These are phyloP conservation scores for Venturia canescens DNA, from an alignment of 1,140 invertebrate species.

Conservation along the genomic window DNA sequence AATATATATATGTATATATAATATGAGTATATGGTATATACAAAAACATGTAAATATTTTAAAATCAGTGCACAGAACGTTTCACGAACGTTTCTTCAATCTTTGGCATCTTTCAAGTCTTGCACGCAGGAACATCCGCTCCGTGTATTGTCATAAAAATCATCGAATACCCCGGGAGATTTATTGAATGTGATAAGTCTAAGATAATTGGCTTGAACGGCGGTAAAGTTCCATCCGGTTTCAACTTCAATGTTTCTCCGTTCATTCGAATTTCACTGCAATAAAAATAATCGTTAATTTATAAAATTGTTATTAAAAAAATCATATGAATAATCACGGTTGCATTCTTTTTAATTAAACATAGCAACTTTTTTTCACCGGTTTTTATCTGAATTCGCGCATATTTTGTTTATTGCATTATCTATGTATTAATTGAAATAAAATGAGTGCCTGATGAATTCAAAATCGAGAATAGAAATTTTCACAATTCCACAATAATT, in stretches of 20 bases:
- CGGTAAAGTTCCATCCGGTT: conserved; percentile 75
- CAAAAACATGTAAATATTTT: conserved; percentile 41
- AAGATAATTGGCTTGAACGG: conserved; percentile 76
- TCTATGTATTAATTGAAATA: too few species aligned
- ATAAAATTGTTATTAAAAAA: too few species aligned
- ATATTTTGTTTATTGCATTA: too few species aligned
- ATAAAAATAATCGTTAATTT: conserved; percentile 63
- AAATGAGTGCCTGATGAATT: too few species aligned
- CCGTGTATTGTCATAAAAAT: conserved; percentile 80
- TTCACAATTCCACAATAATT: too few species aligned
- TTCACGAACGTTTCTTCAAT: background rate
- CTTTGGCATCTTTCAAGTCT: conserved; percentile 37
- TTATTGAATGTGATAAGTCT: conserved; percentile 71
- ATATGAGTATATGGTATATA: background rate
- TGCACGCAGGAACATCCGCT: conserved; percentile 61
- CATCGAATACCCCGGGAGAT: conserved; percentile 80
- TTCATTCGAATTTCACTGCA: conserved; percentile 79
- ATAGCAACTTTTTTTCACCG: too few species aligned
- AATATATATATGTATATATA: background rate
- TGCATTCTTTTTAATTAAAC: too few species aligned
- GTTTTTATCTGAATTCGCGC: too few species aligned
- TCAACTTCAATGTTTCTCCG: conserved; percentile 75
- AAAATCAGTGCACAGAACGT: conserved; percentile 11
- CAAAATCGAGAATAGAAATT: too few species aligned
- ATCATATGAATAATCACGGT: too few species aligned